Evolutionary conservation across 2,888 invertebrate species (phyloP).

Genomic region (Nomada goodeniana): DNA sequence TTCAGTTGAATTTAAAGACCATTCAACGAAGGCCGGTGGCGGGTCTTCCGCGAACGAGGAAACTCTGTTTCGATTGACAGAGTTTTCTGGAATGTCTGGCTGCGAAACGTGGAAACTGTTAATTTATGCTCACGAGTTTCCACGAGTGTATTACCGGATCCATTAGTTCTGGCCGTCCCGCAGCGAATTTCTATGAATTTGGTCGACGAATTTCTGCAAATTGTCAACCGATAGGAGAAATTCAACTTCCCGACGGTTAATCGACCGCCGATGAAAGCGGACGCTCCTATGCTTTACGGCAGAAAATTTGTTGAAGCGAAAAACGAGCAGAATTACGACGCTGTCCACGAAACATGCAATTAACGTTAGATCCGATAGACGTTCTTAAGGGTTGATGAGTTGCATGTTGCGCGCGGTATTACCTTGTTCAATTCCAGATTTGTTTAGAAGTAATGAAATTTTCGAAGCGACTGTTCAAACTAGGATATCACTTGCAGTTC

Average conservation of each 20-base stretch:
- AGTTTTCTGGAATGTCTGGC: background rate
- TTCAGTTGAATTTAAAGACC: too few species aligned
- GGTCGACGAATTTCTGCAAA: constrained; percentile 28
- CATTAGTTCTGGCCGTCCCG: constrained; percentile 30
- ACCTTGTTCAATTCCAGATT: too few species aligned
- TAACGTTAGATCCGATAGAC: too few species aligned
- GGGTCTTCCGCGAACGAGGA: too few species aligned
- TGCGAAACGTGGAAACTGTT: constrained; percentile 17
- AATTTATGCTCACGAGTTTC: constrained; percentile 40
- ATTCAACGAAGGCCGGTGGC: too few species aligned
- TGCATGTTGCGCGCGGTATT: too few species aligned
- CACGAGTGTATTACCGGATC: constrained; percentile 26
- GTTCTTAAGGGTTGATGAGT: too few species aligned
- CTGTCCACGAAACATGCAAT: too few species aligned
- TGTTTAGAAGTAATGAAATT: too few species aligned
- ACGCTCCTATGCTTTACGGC: background rate
- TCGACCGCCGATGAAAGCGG: constrained; percentile 20
- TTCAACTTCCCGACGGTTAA: constrained; percentile 36
- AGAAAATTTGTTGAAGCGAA: background rate
- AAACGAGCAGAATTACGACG: background rate
- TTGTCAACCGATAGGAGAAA: constrained; percentile 31
- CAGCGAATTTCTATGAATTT: constrained; percentile 41
- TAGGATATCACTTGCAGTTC: too few species aligned
- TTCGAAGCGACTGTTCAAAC: too few species aligned
- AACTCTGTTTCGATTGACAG: background rate